These are phyloP conservation scores for Deilephila elpenor DNA, from an alignment of 2,888 invertebrate species.

Conservation along the genomic window DNA sequence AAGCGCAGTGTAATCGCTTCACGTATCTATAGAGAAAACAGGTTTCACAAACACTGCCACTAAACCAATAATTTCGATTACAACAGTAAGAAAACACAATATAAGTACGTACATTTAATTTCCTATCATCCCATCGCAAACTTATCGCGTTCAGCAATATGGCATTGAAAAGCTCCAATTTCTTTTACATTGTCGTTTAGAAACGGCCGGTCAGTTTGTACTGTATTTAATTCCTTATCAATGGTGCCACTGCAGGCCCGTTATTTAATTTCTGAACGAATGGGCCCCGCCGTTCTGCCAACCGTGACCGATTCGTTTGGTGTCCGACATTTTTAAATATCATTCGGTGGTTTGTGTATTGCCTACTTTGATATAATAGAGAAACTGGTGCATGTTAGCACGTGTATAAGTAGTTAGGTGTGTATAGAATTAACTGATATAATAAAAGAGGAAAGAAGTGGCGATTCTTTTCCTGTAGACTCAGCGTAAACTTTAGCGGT, in stretches of 20 bases:
- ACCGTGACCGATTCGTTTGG: slow-evolving; percentile 54
- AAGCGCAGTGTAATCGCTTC: too few relatives aligned
- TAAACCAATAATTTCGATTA: neutral
- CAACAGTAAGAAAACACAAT: neutral
- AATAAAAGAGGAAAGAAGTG: neutral
- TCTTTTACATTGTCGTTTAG: slow-evolving; percentile 58
- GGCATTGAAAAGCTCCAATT: slow-evolving; percentile 70
- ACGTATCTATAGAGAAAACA: neutral
- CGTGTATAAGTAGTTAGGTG: neutral
- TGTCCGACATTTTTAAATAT: slow-evolving; percentile 18
- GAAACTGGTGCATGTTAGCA: neutral
- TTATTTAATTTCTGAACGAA: slow-evolving; percentile 72
- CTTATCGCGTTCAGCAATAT: slow-evolving; percentile 53
- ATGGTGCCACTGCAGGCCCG: slow-evolving; percentile 66
- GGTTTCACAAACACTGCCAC: neutral
- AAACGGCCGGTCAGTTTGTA: slow-evolving; percentile 51
- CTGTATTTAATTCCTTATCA: slow-evolving; percentile 70
- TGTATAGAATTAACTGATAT: neutral
- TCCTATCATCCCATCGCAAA: slow-evolving; percentile 52
- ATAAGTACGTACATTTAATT: slow-evolving; percentile 31
- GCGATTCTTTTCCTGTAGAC: neutral
- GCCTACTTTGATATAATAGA: neutral
- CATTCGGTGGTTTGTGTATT: slow-evolving; percentile 7
- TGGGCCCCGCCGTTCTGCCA: slow-evolving; percentile 47
- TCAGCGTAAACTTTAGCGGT: too few relatives aligned